Evolutionary conservation across 1,140 invertebrate genomes (phyloP).

Genomic region (Drosophila arizonae): DNA sequence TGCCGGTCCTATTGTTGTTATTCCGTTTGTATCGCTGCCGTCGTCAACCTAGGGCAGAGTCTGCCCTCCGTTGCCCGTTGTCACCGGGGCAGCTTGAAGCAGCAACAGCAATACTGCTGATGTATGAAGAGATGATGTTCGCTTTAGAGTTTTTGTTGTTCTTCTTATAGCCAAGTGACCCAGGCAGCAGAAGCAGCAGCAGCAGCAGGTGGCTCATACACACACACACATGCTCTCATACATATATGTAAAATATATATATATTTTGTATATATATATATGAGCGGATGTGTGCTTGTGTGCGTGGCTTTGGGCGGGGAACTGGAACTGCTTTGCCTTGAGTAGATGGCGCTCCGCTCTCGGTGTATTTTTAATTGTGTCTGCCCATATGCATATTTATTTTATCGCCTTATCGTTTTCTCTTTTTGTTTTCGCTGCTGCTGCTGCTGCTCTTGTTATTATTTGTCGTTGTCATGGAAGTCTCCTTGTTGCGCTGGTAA

Average conservation of each 20-base stretch:
- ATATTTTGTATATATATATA: slow-evolving; percentile 11
- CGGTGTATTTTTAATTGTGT: slow-evolving; percentile 70
- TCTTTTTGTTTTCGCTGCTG: slow-evolving; percentile 27
- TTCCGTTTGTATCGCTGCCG: slow-evolving; percentile 19
- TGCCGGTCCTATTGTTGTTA: slow-evolving; percentile 24
- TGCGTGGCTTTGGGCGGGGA: slow-evolving; percentile 36
- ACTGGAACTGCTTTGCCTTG: slow-evolving; percentile 37
- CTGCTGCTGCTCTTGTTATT: slow-evolving; percentile 16
- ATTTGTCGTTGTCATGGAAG: slow-evolving; percentile 66
- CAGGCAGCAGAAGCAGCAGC: slow-evolving; percentile 49
- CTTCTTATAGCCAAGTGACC: slow-evolving; percentile 15
- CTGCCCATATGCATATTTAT: slow-evolving; percentile 69
- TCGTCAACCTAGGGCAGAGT: slow-evolving; percentile 29
- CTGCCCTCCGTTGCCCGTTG: slow-evolving; percentile 45
- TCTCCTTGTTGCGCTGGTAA: slow-evolving; percentile 48
- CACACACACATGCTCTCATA: slow-evolving; percentile 35
- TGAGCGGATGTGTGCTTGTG: slow-evolving; percentile 9
- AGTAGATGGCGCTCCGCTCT: slow-evolving; percentile 56
- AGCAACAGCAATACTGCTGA: slow-evolving; percentile 36
- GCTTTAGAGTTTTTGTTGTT: slow-evolving; percentile 37
- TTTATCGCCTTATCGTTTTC: slow-evolving; percentile 39
- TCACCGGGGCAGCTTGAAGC: slow-evolving; percentile 71
- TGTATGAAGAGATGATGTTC: slow-evolving; percentile 15
- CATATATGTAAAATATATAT: slow-evolving; percentile 10
- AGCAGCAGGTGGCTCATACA: slow-evolving; percentile 70